Conservation (phyloP, 2,113 vertebrate species). For the Mastomys coucha region DNA sequence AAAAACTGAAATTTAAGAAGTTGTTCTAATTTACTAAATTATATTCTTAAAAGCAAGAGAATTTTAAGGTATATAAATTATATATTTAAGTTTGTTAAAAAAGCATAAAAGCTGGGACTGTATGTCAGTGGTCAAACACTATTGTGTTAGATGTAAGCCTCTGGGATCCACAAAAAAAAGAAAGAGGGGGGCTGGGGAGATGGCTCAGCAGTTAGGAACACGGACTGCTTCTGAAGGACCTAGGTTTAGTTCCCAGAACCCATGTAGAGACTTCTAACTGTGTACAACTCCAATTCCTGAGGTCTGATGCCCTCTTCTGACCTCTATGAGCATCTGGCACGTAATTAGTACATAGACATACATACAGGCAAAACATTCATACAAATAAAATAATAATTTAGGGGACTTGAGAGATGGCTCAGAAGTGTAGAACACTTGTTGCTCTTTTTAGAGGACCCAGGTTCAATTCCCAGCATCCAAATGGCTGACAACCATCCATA, state of each 20-base stretch:
- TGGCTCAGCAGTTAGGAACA: background rate
- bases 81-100: background rate
- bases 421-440: background rate
- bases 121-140: background rate
- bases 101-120: background rate
- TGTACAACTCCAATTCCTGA: background rate
- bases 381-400: background rate
- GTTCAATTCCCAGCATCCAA: background rate
- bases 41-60: conserved; percentile 12
- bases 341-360: background rate
- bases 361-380: background rate
- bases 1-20: conserved; percentile 4
- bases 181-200: background rate
- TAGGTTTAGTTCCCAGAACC: background rate
- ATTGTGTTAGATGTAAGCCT: too few species aligned
- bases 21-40: background rate
- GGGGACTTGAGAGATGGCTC: background rate
- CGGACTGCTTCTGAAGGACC: background rate
- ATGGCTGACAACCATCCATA: background rate
- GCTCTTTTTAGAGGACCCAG: background rate
- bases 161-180: background rate
- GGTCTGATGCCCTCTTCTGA: background rate
- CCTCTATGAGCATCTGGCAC: background rate
- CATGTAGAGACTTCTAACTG: background rate
- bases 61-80: background rate